These are phyloP conservation scores for Lissonota sp. DNA, from an alignment of 2,888 invertebrate genomes.

Conservation along the genomic window DNA sequence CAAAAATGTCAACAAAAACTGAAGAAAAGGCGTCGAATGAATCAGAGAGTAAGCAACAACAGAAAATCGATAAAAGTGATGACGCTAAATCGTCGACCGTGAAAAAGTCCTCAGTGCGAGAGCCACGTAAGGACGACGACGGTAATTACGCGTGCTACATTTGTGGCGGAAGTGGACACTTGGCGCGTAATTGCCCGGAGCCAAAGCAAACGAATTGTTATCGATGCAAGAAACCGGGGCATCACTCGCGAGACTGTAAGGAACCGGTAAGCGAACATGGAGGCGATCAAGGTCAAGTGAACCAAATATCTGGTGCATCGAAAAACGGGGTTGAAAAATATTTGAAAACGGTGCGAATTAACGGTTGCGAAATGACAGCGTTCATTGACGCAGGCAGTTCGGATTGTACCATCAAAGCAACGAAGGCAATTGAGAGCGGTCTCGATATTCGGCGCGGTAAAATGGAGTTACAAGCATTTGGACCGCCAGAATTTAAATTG, in stretches of 20 bases:
- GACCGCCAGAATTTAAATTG: slow-evolving; percentile 34
- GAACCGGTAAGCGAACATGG: slow-evolving; percentile 8
- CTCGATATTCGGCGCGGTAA: slow-evolving; percentile 18
- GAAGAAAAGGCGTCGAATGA: slow-evolving; percentile 12
- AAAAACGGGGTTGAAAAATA: slow-evolving; percentile 21
- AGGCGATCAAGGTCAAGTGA: slow-evolving; percentile 10
- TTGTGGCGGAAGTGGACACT: slow-evolving; percentile 33
- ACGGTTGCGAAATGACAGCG: slow-evolving; percentile 19
- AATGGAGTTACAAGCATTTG: slow-evolving; percentile 30
- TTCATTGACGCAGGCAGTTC: slow-evolving; percentile 28
- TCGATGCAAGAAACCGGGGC: slow-evolving; percentile 37
- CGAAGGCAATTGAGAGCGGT: slow-evolving; percentile 12
- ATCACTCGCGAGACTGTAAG: slow-evolving; percentile 28
- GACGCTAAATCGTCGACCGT: background rate
- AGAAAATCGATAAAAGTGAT: slow-evolving; percentile 6
- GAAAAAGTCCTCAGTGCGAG: slow-evolving; percentile 15
- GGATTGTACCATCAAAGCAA: background rate
- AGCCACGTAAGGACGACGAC: slow-evolving; percentile 22
- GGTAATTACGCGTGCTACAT: background rate
- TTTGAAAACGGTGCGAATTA: slow-evolving; percentile 26
- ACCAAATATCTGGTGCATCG: slow-evolving; percentile 15
- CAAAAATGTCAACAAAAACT: slow-evolving; percentile 12
- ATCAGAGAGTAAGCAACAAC: background rate
- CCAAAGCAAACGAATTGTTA: slow-evolving; percentile 34
- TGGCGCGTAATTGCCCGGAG: slow-evolving; percentile 23